These are phyloP conservation scores for Chorisops tibialis DNA, from an alignment of 2,888 invertebrate species.

Conservation along the genomic window DNA sequence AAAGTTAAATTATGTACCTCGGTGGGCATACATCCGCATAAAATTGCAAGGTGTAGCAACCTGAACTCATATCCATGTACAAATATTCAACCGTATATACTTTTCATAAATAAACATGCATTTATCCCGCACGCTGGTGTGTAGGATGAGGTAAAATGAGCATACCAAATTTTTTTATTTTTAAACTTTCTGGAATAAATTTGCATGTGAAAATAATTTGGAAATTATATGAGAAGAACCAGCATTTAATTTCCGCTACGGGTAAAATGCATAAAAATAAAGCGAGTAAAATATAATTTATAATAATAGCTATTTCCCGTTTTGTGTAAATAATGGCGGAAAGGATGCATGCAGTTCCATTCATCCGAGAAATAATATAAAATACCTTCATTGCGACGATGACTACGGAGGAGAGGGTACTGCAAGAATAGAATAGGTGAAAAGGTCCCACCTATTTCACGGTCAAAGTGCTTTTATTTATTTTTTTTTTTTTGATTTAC, in stretches of 20 bases:
- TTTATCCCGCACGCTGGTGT: slow-evolving; percentile 5
- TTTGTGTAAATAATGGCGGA: slow-evolving; percentile 19
- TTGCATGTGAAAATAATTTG: slow-evolving; percentile 9
- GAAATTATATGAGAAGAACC: background rate
- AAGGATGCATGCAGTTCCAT: slow-evolving; percentile 3
- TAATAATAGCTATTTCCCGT: slow-evolving; percentile 25
- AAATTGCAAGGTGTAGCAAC: too few relatives aligned
- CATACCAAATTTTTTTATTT: too few relatives aligned
- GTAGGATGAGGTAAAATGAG: too few relatives aligned
- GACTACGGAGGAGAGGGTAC: too few relatives aligned
- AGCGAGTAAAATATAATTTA: slow-evolving; percentile 18
- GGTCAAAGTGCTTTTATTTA: slow-evolving; percentile 12
- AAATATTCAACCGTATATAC: background rate
- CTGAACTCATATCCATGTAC: too few relatives aligned
- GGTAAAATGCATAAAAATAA: slow-evolving; percentile 17
- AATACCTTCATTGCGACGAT: background rate
- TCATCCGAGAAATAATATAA: slow-evolving; percentile 7
- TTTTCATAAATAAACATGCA: slow-evolving; percentile 20
- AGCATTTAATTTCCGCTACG: slow-evolving; percentile 5
- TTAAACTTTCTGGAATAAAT: slow-evolving; percentile 8
- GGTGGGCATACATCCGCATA: too few relatives aligned
- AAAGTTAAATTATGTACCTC: too few relatives aligned
- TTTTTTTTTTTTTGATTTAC: background rate
- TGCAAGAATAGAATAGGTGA: too few relatives aligned
- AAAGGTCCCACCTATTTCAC: slow-evolving; percentile 3